Base-by-base conservation (phyloP, 2,797 vertebrate genomes). In the Acanthurus leucopareius region DNA sequence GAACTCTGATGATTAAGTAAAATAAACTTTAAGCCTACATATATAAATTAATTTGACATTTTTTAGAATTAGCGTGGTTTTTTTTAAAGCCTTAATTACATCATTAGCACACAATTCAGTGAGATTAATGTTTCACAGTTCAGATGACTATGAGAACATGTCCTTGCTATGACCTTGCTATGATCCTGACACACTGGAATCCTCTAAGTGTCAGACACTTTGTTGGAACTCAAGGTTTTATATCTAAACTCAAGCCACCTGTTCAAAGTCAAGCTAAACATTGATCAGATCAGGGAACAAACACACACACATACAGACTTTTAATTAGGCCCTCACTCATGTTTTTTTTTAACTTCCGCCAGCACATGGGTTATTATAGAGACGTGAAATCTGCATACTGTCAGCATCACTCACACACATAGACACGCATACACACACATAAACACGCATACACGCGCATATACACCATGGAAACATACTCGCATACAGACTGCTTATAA, bases 261-360 rank as follows among this genome's bases (percentile, higher is more conserved):
- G 38, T 7, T 80, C 75, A 94, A 93, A 86, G 91, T 92, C 70
- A 88, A 69, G 73, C 69, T 75, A 91, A 91, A 90, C 79, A 89
- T 83, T 88, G 54, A 54, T 82, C 57, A 66, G 17, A 65, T 71
- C 57, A 52, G 61, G 6, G 25, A 52, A 60, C 35, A n/a, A n/a
- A 56, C 61, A 19, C 9, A 52, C 67, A 56, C 42, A 69, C 10
- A 49, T 20, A 62, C 16, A 48, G 72, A 73, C 35, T 51, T 67
- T 32, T 52, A 56, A 73, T 61, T 3, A 79, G 69, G 15, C 40
- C 8, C 54, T 47, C 40, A 80, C 85, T 84, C 88, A 83, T 91
- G 77, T 88, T 94, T 86, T 72, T 86, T 35, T 35, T 35, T 35
- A 35, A 35, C 32, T 35, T 35, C 32, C 3, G 32, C 42, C 57